A percentile compares a stretch with the other conserved stretches of the same genome.
phyloP scores from a whole-genome alignment of 2,888 invertebrate genomes.

The Mimas tiliae region DNA sequence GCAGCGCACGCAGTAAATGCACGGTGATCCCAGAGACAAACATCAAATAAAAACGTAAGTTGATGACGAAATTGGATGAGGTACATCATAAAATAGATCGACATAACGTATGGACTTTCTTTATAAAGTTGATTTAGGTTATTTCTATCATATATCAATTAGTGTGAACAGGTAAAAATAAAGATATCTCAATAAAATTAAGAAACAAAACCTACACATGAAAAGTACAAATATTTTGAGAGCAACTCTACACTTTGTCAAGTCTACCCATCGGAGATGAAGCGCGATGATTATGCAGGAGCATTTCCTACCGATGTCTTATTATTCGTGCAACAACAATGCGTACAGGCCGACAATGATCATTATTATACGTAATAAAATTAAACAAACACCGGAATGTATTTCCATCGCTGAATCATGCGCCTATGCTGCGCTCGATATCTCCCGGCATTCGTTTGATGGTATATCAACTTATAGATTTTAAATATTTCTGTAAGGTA shows the following conservation, averaged over 20 bases:
- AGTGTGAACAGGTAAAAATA: too few relatives aligned
- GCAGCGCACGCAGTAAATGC: too few relatives aligned
- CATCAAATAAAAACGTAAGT: too few relatives aligned
- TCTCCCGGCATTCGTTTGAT: conserved; percentile 4
- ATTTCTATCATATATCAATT: too few relatives aligned
- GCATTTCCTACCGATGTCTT: conserved; percentile 63
- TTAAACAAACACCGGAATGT: conserved; percentile 39
- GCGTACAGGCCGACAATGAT: conserved; percentile 50
- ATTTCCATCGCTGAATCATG: conserved; percentile 39
- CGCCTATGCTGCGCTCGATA: conserved; percentile 7
- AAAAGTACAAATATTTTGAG: neutral
- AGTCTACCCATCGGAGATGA: conserved; percentile 56
- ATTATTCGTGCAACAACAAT: conserved; percentile 64
- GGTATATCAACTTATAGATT: conserved; percentile 1
- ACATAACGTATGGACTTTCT: too few relatives aligned
- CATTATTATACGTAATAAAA: conserved; percentile 42
- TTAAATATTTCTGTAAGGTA: conserved; percentile 2
- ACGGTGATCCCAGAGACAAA: too few relatives aligned
- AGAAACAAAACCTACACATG: too few relatives aligned
- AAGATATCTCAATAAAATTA: too few relatives aligned
- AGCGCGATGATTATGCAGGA: conserved; percentile 62
- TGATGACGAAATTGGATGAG: too few relatives aligned
- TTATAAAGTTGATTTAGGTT: too few relatives aligned
- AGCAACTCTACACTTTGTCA: conserved; percentile 39
- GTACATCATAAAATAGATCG: too few relatives aligned